A percentile compares a stretch with the other conserved stretches of the same genome.
Evolutionary conservation across 2,113 vertebrate genomes (phyloP).

Genomic region (Epinephelus moara): DNA sequence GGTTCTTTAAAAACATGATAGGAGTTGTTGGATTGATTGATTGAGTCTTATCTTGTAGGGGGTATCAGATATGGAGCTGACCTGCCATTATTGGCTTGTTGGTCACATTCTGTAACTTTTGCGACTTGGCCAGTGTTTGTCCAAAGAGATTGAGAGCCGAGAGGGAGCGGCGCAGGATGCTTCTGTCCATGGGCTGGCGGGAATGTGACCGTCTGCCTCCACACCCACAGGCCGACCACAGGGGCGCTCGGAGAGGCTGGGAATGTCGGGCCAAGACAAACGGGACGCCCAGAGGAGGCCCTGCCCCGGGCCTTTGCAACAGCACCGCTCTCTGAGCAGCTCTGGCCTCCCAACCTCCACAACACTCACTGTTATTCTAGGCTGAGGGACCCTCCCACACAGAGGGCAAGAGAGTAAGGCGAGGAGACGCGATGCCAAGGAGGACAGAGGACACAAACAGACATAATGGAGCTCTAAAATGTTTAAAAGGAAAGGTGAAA

Average conservation of each 20-base stretch:
- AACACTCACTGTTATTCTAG: constrained; percentile 75
- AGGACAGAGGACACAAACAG: constrained; percentile 5
- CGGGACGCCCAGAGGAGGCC: constrained; percentile 75
- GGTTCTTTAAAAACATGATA: constrained; percentile 53
- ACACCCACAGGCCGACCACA: constrained; percentile 82
- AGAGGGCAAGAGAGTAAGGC: constrained; percentile 48
- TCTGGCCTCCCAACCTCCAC: constrained; percentile 67
- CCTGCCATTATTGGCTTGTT: constrained; percentile 36
- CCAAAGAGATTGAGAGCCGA: constrained; percentile 34
- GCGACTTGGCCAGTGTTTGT: constrained; percentile 22
- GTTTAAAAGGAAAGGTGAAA: constrained; percentile 2
- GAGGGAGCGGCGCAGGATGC: constrained; percentile 57
- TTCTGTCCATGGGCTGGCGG: constrained; percentile 66
- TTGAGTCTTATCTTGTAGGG: constrained; percentile 29
- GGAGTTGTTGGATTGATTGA: constrained; percentile 31
- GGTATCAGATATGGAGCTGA: constrained; percentile 28
- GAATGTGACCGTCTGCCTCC: constrained; percentile 80
- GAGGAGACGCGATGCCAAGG: constrained; percentile 32
- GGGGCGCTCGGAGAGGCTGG: constrained; percentile 74
- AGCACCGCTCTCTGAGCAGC: constrained; percentile 64
- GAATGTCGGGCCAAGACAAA: constrained; percentile 82
- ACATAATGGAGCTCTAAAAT: background rate
- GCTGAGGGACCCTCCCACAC: constrained; percentile 67
- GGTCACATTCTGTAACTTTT: constrained; percentile 44
- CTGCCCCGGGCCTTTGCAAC: constrained; percentile 70